Evolutionary conservation across 2,113 vertebrate genomes (phyloP).

Genomic region (Phrynosoma blainvillii): DNA sequence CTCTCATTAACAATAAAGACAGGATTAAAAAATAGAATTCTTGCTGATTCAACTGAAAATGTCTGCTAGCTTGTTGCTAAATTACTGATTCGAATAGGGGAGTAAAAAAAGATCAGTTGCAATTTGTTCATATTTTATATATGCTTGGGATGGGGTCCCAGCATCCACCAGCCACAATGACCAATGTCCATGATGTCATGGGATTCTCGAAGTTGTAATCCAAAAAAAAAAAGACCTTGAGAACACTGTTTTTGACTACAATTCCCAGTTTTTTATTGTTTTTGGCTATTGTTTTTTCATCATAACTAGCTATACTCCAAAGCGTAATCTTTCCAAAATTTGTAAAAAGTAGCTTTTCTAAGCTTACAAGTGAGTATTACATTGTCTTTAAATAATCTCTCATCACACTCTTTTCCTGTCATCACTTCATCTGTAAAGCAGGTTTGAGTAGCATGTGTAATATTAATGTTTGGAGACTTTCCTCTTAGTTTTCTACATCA

Average conservation of each 20-base stretch:
- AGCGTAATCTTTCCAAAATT: too few species aligned
- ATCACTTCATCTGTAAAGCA: constrained; percentile 7
- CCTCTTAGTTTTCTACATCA: not conserved
- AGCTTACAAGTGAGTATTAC: constrained; percentile 6
- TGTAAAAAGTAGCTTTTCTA: too few species aligned
- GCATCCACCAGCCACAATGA: too few species aligned
- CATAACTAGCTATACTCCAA: too few species aligned
- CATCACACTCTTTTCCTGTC: not conserved
- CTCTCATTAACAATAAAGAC: constrained; percentile 66
- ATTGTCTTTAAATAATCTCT: constrained; percentile 10
- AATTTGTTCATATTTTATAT: not conserved
- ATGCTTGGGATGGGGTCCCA: not conserved
- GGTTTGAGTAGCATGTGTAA: not conserved
- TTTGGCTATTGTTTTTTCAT: too few species aligned
- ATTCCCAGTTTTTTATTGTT: too few species aligned
- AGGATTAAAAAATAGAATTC: constrained; percentile 29
- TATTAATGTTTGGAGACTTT: not conserved
- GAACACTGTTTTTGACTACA: too few species aligned
- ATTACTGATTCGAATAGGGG: constrained; percentile 49
- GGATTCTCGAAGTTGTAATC: too few species aligned
- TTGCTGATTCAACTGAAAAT: constrained; percentile 53
- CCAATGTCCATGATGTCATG: too few species aligned
- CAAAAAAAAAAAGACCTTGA: too few species aligned
- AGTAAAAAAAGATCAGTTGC: constrained; percentile 40
- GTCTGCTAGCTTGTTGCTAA: constrained; percentile 43